These are phyloP conservation scores for Rhodophaea formosa DNA, from an alignment of 2,888 invertebrate genomes.

Conservation along the genomic window DNA sequence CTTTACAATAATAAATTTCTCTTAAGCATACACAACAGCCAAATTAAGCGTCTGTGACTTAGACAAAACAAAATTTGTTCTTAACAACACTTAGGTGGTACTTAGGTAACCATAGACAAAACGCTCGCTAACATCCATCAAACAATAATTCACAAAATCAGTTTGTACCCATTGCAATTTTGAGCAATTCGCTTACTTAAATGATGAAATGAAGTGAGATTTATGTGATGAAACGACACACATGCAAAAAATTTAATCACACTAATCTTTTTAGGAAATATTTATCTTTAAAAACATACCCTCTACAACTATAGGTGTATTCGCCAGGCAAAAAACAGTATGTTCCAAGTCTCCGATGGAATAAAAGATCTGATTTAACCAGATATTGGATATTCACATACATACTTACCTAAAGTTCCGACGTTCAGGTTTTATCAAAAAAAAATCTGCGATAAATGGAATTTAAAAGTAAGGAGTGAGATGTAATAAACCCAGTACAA, in stretches of 20 bases:
- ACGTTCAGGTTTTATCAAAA: too few species aligned
- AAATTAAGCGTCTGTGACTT: constrained; percentile 55
- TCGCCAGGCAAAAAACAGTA: too few species aligned
- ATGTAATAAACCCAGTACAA: too few species aligned
- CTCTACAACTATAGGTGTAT: constrained; percentile 30
- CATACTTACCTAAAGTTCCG: too few species aligned
- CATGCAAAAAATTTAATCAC: constrained; percentile 54
- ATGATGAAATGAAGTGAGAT: constrained; percentile 39
- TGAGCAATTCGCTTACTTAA: constrained; percentile 59
- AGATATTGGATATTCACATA: too few species aligned
- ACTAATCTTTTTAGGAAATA: constrained; percentile 58
- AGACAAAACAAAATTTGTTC: constrained; percentile 62
- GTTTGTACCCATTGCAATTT: constrained; percentile 52
- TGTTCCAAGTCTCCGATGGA: too few species aligned
- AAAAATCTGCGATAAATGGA: too few species aligned
- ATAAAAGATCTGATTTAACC: too few species aligned
- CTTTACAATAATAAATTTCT: background rate
- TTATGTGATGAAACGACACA: constrained; percentile 36
- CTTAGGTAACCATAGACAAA: constrained; percentile 58
- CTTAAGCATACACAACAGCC: constrained; percentile 2
- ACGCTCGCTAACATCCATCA: constrained; percentile 37
- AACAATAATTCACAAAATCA: constrained; percentile 34
- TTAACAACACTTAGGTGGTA: constrained; percentile 47
- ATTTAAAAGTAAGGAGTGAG: too few species aligned
- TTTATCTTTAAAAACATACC: constrained; percentile 50